Percentiles rank a stretch among this genome's conserved stretches.
Evolutionary conservation across 2,113 vertebrate genomes (phyloP).

Genomic region (Heloderma charlesbogerti): DNA sequence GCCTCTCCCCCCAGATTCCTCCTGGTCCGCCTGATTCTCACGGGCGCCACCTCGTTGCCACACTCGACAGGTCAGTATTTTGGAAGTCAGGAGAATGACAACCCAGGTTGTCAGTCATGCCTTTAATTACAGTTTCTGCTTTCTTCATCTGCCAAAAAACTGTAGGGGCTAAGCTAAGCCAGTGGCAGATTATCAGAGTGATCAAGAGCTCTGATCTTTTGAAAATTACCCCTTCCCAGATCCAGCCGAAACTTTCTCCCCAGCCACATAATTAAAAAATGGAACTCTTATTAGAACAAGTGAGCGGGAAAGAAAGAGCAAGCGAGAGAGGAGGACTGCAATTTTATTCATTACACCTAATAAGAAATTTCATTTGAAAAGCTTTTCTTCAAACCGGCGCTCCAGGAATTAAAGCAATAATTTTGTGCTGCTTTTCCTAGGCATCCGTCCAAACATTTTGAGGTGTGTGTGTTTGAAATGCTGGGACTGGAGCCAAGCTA

Average conservation of each 20-base stretch:
- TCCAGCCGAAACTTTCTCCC: background rate
- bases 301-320: background rate
- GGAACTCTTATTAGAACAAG: background rate
- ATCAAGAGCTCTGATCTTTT: background rate
- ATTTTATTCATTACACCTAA: constrained; percentile 9
- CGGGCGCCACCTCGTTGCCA: background rate
- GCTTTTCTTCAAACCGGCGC: background rate
- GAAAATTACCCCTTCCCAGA: background rate
- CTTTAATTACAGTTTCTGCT: background rate
- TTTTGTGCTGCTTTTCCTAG: background rate
- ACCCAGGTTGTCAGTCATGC: too few relatives aligned
- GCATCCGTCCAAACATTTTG: background rate
- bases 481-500: background rate
- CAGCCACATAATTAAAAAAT: background rate
- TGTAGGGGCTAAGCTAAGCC: background rate
- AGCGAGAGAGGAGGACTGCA: background rate
- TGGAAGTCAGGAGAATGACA: too few relatives aligned
- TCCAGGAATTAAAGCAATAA: background rate
- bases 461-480: background rate
- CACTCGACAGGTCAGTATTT: background rate
- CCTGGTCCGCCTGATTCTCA: background rate
- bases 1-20: background rate
- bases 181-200: background rate
- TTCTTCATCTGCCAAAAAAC: background rate
- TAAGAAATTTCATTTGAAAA: background rate